These are phyloP conservation scores for Trinorchestia longiramus DNA, from an alignment of 1,140 invertebrate genomes.

Conservation along the genomic window DNA sequence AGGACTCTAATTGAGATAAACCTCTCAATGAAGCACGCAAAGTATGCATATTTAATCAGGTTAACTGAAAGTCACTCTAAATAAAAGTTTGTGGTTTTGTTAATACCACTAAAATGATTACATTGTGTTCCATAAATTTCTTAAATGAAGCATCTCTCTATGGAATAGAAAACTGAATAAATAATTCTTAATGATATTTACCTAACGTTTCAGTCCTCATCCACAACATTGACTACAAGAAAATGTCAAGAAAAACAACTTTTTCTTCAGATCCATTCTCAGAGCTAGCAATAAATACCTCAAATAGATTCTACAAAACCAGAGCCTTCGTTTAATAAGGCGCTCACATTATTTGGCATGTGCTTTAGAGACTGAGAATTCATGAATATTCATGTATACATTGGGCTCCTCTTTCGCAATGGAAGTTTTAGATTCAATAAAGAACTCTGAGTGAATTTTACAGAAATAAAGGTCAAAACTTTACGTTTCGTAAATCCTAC, in stretches of 20 bases:
- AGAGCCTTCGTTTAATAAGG: background rate
- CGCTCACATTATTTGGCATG: background rate
- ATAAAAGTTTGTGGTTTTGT: background rate
- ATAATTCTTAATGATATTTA: no score
- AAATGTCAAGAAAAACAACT: background rate
- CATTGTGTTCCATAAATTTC: background rate
- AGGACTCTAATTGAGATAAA: slow-evolving; percentile 27
- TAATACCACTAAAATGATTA: background rate
- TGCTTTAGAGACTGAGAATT: background rate
- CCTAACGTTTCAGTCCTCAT: no score
- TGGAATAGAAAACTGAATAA: no score
- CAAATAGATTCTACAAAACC: background rate
- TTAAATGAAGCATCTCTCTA: background rate
- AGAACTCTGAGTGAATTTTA: background rate
- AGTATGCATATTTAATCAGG: slow-evolving; percentile 23
- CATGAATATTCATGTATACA: background rate
- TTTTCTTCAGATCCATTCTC: background rate
- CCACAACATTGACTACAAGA: background rate
- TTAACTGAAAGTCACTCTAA: background rate
- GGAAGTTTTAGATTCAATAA: background rate
- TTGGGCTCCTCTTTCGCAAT: background rate
- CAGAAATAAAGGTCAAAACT: background rate
- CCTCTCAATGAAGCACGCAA: background rate
- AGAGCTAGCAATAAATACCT: background rate
- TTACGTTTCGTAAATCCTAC: no score